phyloP scores from a whole-genome alignment of 37 sponge, comb jelly and placozoan genomes.

The Halichondria panicea region DNA sequence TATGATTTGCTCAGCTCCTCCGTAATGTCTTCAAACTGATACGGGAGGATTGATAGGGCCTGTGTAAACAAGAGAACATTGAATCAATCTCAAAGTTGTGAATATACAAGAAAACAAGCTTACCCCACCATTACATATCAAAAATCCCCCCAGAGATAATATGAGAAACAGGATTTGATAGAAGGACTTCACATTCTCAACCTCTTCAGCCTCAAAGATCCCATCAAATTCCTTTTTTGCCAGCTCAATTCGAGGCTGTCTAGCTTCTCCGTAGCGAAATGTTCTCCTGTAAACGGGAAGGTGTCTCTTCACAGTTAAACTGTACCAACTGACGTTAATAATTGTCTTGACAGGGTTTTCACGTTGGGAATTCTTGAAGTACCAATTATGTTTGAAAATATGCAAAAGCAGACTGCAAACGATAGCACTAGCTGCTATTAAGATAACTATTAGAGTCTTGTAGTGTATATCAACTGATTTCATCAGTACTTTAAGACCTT shows the following conservation, averaged over 20 bases:
- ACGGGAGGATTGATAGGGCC: background rate
- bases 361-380: slow-evolving; percentile 7
- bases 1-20: too few species aligned
- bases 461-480: too few species aligned
- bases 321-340: slow-evolving; percentile 13
- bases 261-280: slow-evolving; percentile 49
- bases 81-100: too few species aligned
- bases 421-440: background rate
- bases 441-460: too few species aligned
- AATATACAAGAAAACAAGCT: background rate
- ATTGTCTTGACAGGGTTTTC: slow-evolving; percentile 32
- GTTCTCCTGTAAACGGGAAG: slow-evolving; percentile 17
- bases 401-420: slow-evolving; percentile 15
- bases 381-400: slow-evolving; percentile 3
- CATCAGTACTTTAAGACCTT: too few species aligned
- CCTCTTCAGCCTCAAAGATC: slow-evolving; percentile 40
- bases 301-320: slow-evolving; percentile 32
- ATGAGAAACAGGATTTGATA: slow-evolving; percentile 28
- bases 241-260: slow-evolving; percentile 37
- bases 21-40: background rate
- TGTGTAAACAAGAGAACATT: too few species aligned
- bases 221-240: slow-evolving; percentile 52
- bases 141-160: slow-evolving; percentile 11
- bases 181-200: slow-evolving; percentile 55
- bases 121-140: slow-evolving; percentile 22